These are phyloP conservation scores for Hypsibius dujardini DNA, from an alignment of 1,140 invertebrate species.

Conservation along the genomic window DNA sequence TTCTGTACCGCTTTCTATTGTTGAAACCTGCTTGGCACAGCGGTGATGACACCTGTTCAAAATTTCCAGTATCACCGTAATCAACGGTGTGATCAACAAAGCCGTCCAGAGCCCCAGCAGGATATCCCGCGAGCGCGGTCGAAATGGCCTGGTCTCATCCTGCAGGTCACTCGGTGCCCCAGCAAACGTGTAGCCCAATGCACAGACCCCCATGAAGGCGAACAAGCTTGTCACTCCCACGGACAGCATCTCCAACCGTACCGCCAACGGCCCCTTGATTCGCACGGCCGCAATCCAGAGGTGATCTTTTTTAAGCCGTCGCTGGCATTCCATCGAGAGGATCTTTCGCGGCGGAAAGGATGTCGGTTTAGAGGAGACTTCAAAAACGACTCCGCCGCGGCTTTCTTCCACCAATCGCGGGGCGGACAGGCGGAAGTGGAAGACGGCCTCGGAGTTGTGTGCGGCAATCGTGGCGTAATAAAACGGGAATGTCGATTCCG, in stretches of 20 bases:
- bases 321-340: not conserved
- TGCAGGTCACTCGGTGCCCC: not conserved
- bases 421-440: not conserved
- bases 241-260: not conserved
- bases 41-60: not conserved
- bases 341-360: not conserved
- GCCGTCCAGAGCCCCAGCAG: not conserved
- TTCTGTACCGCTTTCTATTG: too few species aligned
- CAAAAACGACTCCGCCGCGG: not conserved
- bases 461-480: not conserved
- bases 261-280: not conserved
- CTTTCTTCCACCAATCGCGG: not conserved
- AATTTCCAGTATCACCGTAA: conserved; percentile 1
- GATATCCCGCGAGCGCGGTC: not conserved
- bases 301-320: not conserved
- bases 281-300: not conserved
- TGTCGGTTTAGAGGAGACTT: not conserved
- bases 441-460: not conserved
- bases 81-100: not conserved
- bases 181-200: not conserved
- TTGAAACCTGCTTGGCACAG: not conserved
- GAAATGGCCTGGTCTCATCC: not conserved
- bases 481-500: conserved; percentile 3
- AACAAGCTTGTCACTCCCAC: not conserved
- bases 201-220: not conserved